Evolutionary conservation across 2,888 invertebrate species (phyloP), one percentile per base, ranked within the genome.

Genomic region (Reticulitermes lucifugus): DNA sequence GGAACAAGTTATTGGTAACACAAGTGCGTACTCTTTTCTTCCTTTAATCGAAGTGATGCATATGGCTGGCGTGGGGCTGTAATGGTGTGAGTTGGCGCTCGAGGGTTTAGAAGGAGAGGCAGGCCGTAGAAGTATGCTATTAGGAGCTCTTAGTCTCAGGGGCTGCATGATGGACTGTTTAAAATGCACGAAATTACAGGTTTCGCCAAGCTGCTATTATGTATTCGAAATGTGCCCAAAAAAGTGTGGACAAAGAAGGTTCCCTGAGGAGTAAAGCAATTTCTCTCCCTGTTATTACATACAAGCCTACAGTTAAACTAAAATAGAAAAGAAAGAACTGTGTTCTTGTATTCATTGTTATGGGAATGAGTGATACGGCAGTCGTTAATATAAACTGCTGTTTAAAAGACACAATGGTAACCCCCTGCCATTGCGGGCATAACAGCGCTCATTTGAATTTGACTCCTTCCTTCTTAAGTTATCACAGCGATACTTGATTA

Each of bases 271-370:
- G 60, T n/a, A 60, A 80, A 80, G 60, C 29, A 80, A 60, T 80
- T 80, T 80, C 41, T 80, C 80, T 80, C 35, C 60, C 35, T 80
- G 35, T 80, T 60, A 80, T 80, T 80, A 80, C 80, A 80, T 60
- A 22, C 80, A 51, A 18, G 79, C 46, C 25, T 51, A 55, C 14
- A 79, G 55, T 55, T 55, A 55, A 65, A 65, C n/a, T 12, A 60
- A 80, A 60, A 73, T 2, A 59, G 35, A 59, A 60, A 59, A 35
- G 80, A 60, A 59, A 35, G 73, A 60, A 60, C 60, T 59, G 29
- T 41, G 75, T 25, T 79, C 25, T 25, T 79, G 55, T 80, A 80
- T 80, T 80, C 80, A 60, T 80, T 80, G 60, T 29, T 60, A 46
- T 80, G 14, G 14, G 55, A n/a, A 41, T 41, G 60, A 80, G 60